Percentiles rank a stretch among this genome's conserved stretches.
Conservation (phyloP, 2,113 vertebrate species). For the Zapus hudsonius region DNA sequence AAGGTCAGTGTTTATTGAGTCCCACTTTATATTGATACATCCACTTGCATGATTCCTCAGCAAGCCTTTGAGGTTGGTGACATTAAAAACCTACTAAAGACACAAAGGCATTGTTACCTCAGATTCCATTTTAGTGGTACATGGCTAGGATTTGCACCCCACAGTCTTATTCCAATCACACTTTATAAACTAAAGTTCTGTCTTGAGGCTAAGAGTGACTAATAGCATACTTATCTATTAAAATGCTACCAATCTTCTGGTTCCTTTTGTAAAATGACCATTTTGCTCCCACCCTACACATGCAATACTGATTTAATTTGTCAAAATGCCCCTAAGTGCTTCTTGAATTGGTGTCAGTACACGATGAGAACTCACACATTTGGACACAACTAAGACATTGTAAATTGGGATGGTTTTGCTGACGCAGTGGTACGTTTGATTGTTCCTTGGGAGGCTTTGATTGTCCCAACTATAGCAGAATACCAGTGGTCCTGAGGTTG, state of each 20-base stretch:
- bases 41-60: neutral
- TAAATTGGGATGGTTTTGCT: neutral
- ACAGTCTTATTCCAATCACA: neutral
- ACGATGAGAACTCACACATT: neutral
- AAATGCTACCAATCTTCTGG: neutral
- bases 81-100: neutral
- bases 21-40: neutral
- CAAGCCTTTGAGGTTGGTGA: neutral
- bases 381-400: neutral
- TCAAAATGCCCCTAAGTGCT: neutral
- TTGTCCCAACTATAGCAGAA: neutral
- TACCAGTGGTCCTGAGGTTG: neutral
- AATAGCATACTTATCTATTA: neutral
- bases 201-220: neutral
- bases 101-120: neutral
- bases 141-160: neutral
- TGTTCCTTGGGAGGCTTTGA: neutral
- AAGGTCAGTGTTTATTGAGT: neutral
- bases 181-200: neutral
- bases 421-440: neutral
- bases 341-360: neutral
- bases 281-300: neutral
- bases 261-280: neutral
- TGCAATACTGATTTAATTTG: neutral
- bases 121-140: neutral